A percentile compares a stretch with the other conserved stretches of the same genome.
These are phyloP conservation scores for Pyrocephalus nanus DNA, from an alignment of 2,797 vertebrate species.

Conservation along the genomic window DNA sequence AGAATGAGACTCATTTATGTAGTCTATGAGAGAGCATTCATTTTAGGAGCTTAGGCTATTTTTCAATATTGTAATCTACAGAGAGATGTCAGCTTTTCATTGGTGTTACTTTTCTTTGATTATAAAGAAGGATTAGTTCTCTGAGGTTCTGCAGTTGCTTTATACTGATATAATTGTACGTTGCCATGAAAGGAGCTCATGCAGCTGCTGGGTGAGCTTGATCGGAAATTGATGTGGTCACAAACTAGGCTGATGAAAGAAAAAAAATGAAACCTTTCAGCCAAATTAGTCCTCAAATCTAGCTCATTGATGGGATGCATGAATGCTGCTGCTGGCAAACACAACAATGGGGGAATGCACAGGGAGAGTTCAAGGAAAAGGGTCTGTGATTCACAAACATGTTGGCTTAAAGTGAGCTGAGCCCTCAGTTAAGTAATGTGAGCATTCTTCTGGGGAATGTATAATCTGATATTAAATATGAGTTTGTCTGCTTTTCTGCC, in stretches of 20 bases:
- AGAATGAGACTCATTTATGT: not conserved
- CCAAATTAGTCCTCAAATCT: not conserved
- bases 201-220: not conserved
- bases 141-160: not conserved
- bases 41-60: not conserved
- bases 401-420: not conserved
- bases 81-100: not conserved
- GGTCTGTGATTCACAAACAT: accelerated
- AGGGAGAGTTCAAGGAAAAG: not conserved
- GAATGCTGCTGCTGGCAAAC: not conserved
- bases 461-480: not conserved
- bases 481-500: not conserved
- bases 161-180: not conserved
- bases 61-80: accelerated
- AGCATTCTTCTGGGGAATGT: not conserved
- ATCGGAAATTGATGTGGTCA: not conserved
- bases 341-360: not conserved
- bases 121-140: not conserved
- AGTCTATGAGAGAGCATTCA: not conserved
- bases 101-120: not conserved
- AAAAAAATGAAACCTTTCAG: not conserved
- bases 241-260: not conserved
- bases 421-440: not conserved
- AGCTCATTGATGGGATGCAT: not conserved
- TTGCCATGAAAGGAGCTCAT: not conserved